Evolutionary conservation across 2,888 invertebrate species (phyloP), one percentile per base, ranked within the genome.

Genomic region (Dioctria linearis): DNA sequence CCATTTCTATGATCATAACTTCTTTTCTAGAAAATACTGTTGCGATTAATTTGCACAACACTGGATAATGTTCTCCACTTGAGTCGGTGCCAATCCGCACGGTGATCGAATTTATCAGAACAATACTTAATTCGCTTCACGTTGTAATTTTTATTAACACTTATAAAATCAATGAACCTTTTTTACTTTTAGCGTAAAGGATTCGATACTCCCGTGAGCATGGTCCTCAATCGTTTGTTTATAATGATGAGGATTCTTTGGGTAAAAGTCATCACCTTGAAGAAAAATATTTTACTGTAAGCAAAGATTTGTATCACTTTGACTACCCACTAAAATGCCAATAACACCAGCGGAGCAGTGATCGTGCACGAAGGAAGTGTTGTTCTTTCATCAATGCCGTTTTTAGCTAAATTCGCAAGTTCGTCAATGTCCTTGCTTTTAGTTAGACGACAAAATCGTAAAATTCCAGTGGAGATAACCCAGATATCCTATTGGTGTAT

Each of bases 381-480:
- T 81, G 90, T 88, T 59, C 93, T 93, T 71, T 90, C 86, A 69
- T 87, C 86, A 71, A 91, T 91, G 54, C 93, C 90, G 11, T 91
- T 86, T 59, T 89, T 86, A 1, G 94, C 92, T 87, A 93, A 93
- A 57, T 90, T 84, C 6, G 91, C 85, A 40, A 96, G 88, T 76
- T 91, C 86, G 3, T 92, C 90, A 71, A 94, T 87, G 67, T 91
- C 90, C 5, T 87, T 85, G 83, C 93, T 91, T 82, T 91, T 90
- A 0, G 90, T 87, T 40, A 95, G 88, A 71, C 93, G 90, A 9
- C 90, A 90, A 2, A 95, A 87, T 96, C 96, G 86, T 95, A 95
- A 75, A 91, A 87, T 87, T 96, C 96, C 0, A 96, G 96, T 3
- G 94, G 93, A 67, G 93, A 93, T 11, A 96, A 82, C 85, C 86